A percentile compares a stretch with the other conserved stretches of the same genome.
phyloP scores from a whole-genome alignment of 2,113 vertebrate species.

The Cygnus buccinator region DNA sequence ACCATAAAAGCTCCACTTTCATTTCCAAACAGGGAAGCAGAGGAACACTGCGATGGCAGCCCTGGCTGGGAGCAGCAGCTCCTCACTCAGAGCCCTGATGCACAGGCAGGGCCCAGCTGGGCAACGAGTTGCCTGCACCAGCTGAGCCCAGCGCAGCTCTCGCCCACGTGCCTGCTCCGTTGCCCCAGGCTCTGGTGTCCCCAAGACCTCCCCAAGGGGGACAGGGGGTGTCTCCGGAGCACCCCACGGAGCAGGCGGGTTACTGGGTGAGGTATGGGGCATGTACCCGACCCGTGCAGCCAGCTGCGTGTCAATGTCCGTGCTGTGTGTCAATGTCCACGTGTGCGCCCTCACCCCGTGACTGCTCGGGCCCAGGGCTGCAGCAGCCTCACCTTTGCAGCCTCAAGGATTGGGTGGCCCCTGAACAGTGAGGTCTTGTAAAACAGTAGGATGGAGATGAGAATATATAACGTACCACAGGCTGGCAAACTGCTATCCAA shows the following conservation, averaged over 20 bases:
- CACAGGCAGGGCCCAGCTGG: neutral
- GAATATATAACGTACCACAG: accelerated
- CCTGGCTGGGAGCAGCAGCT: neutral
- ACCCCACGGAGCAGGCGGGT: no score
- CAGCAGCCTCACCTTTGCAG: neutral
- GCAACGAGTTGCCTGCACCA: neutral
- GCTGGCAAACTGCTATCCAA: neutral
- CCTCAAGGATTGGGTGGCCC: neutral
- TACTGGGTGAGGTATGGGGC: neutral
- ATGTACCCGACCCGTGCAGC: accelerated
- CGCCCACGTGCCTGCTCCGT: neutral
- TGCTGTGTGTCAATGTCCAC: no score
- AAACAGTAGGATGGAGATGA: neutral
- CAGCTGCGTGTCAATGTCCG: accelerated
- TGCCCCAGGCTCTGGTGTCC: neutral
- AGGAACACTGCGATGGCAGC: neutral
- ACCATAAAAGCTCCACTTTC: neutral
- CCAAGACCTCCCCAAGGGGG: neutral
- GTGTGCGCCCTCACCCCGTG: neutral
- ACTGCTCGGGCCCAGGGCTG: neutral
- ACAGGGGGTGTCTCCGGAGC: no score
- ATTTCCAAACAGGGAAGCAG: neutral
- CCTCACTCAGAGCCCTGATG: neutral
- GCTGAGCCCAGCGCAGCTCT: neutral
- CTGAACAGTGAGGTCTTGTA: accelerated